Conservation (phyloP, 1,140 invertebrate genomes). For the Fopius arisanus region DNA sequence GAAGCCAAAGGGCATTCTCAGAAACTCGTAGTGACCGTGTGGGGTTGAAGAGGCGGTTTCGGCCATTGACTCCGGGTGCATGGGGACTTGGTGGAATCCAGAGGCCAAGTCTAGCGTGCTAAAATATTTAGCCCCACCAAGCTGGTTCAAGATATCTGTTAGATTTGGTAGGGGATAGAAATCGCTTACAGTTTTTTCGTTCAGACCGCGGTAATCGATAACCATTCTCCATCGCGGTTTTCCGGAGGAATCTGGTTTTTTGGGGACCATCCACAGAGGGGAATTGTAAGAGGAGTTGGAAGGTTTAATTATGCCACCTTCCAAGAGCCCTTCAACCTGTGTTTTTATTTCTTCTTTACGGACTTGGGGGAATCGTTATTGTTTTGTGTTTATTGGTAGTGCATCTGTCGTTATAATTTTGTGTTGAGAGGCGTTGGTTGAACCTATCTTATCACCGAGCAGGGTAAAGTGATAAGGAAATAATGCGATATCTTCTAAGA, state of each 20-base stretch:
- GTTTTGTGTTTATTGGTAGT: not conserved
- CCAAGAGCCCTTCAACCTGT: no score
- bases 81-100: conserved; percentile 53
- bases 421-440: not conserved
- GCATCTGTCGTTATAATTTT: conserved; percentile 12
- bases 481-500: not conserved
- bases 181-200: conserved; percentile 58
- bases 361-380: no score
- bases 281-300: conserved; percentile 40
- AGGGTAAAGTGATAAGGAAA: not conserved
- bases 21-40: conserved; percentile 50
- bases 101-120: conserved; percentile 58
- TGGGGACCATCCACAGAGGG: conserved; percentile 49
- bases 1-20: conserved; percentile 31
- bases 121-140: conserved; percentile 53
- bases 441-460: not conserved
- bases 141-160: conserved; percentile 54
- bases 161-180: conserved; percentile 63
- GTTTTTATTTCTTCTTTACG: no score
- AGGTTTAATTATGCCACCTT: not conserved
- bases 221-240: conserved; percentile 52
- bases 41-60: conserved; percentile 60
- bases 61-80: conserved; percentile 47
- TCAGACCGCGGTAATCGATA: conserved; percentile 56
- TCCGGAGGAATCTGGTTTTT: conserved; percentile 49